A percentile compares a stretch with the other conserved stretches of the same genome.
Evolutionary conservation across 1,140 invertebrate species (phyloP).

Genomic region (Drosophila ohnishii): DNA sequence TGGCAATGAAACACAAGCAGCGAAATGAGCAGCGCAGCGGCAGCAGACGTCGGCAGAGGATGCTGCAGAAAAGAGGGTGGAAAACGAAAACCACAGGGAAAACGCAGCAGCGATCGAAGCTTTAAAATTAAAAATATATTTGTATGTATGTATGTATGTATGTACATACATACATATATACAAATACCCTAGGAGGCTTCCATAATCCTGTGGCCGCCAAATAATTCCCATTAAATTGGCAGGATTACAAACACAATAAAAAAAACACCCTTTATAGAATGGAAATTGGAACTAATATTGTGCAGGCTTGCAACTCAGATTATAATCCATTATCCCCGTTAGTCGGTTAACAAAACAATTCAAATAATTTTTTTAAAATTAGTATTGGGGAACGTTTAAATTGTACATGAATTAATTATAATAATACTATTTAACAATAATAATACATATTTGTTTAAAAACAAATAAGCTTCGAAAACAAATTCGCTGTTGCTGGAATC

Average conservation of each 20-base stretch:
- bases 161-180: not conserved
- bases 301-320: not conserved
- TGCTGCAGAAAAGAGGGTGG: conserved; percentile 7
- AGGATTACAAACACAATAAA: conserved; percentile 11
- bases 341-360: too few relatives aligned
- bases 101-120: conserved; percentile 2
- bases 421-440: too few relatives aligned
- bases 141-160: too few relatives aligned
- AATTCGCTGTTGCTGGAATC: not conserved
- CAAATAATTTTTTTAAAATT: not conserved
- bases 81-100: not conserved
- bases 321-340: conserved; percentile 5
- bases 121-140: conserved; percentile 1
- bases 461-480: not conserved
- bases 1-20: conserved; percentile 70
- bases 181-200: conserved; percentile 2
- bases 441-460: too few relatives aligned
- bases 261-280: conserved; percentile 8
- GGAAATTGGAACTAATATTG: not conserved
- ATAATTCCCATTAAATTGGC: conserved; percentile 14
- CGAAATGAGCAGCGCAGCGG: conserved; percentile 41
- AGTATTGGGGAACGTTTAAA: not conserved
- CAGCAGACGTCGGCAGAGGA: conserved; percentile 7
- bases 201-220: conserved; percentile 7
- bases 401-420: not conserved